Evolutionary conservation across 2,113 vertebrate genomes (phyloP).

Genomic region (Etia nguti): DNA sequence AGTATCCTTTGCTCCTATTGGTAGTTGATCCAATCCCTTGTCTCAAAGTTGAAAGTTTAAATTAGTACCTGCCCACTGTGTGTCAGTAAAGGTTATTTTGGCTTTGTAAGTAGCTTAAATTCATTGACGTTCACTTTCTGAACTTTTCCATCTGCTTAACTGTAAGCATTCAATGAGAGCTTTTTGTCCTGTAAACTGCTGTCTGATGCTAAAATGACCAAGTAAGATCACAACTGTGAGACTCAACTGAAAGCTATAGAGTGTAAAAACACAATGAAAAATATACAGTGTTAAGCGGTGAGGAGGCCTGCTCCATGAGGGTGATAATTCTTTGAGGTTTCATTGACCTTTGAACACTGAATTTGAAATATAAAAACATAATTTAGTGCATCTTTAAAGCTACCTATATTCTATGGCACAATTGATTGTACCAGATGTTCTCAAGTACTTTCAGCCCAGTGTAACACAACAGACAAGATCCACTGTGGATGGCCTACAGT

Average conservation of each 20-base stretch:
- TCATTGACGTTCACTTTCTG: neutral
- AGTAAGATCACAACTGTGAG: neutral
- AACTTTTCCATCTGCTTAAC: neutral
- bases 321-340: neutral
- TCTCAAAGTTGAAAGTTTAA: neutral
- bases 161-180: neutral
- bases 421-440: neutral
- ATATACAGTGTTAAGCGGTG: neutral
- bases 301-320: neutral
- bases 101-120: neutral
- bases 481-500: slow-evolving; percentile 30
- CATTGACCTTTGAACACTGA: neutral
- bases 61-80: neutral
- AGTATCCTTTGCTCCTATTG: neutral
- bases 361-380: neutral
- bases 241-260: neutral
- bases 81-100: neutral
- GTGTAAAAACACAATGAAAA: neutral
- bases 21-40: neutral
- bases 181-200: neutral
- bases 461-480: slow-evolving; percentile 5
- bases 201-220: neutral
- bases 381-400: neutral
- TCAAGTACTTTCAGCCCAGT: neutral
- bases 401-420: neutral